These are phyloP conservation scores for Isoperla grammatica DNA, from an alignment of 2,888 invertebrate species.

Conservation along the genomic window DNA sequence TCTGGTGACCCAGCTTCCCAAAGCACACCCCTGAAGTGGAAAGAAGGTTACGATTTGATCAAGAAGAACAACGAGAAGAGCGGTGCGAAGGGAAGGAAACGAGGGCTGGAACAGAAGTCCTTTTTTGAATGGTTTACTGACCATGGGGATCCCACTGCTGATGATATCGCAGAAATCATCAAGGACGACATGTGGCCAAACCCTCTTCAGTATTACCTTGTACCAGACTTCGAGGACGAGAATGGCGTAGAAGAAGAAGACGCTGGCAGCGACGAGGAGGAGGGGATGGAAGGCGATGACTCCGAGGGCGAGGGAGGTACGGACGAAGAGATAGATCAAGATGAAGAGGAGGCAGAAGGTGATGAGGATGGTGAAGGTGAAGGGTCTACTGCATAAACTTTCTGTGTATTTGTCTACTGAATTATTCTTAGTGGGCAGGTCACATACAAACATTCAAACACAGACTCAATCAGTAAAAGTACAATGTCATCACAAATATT, in stretches of 20 bases:
- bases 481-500: too few relatives aligned
- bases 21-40: conserved; percentile 75
- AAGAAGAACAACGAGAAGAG: conserved; percentile 54
- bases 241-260: conserved; percentile 58
- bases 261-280: conserved; percentile 56
- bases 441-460: too few relatives aligned
- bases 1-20: conserved; percentile 65
- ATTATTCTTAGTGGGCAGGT: too few relatives aligned
- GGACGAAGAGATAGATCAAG: conserved; percentile 4
- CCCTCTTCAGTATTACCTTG: conserved; percentile 74
- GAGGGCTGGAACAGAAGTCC: conserved; percentile 61
- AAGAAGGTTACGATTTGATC: conserved; percentile 67
- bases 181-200: conserved; percentile 88
- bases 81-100: conserved; percentile 52
- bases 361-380: conserved; percentile 24
- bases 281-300: conserved; percentile 43
- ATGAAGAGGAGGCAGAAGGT: conserved; percentile 19
- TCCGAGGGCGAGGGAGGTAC: conserved; percentile 23
- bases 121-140: conserved; percentile 83
- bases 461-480: too few relatives aligned
- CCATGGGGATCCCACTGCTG: conserved; percentile 72
- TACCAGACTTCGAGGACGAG: conserved; percentile 69
- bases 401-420: too few relatives aligned
- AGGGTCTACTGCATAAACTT: too few relatives aligned
- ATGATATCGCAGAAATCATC: conserved; percentile 78